A percentile compares a stretch with the other conserved stretches of the same genome.
These are phyloP conservation scores for Condylostylus longicornis DNA, from an alignment of 1,140 invertebrate genomes.

Conservation along the genomic window DNA sequence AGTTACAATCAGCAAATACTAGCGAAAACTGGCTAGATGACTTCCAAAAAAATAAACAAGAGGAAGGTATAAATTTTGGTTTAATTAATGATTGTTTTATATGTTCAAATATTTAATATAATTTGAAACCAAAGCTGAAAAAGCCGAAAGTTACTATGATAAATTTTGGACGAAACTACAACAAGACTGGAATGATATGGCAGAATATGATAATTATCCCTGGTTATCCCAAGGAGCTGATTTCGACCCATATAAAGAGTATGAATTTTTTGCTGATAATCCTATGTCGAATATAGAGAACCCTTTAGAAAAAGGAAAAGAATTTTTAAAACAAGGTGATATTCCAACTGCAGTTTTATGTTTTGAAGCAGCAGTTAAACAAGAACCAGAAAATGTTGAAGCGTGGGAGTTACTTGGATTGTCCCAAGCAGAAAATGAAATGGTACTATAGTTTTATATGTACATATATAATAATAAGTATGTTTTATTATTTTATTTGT, in stretches of 20 bases:
- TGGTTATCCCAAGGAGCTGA: slow-evolving; percentile 52
- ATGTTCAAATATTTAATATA: neutral
- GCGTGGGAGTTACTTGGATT: slow-evolving; percentile 71
- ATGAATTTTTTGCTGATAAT: slow-evolving; percentile 75
- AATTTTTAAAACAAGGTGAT: slow-evolving; percentile 69
- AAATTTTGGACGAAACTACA: slow-evolving; percentile 63
- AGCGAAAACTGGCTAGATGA: slow-evolving; percentile 20
- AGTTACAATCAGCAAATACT: slow-evolving; percentile 4
- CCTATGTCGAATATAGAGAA: slow-evolving; percentile 66
- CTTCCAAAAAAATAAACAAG: slow-evolving; percentile 23
- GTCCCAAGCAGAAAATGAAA: slow-evolving; percentile 68
- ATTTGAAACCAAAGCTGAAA: slow-evolving; percentile 16
- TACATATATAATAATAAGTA: slow-evolving; percentile 12
- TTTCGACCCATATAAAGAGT: slow-evolving; percentile 53
- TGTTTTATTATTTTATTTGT: too few species aligned
- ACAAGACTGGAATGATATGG: slow-evolving; percentile 59
- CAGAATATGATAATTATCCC: slow-evolving; percentile 40
- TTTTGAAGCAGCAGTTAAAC: slow-evolving; percentile 89
- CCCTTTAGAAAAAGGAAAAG: slow-evolving; percentile 73
- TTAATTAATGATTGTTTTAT: too few species aligned
- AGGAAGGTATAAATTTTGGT: slow-evolving; percentile 12
- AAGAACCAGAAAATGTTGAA: slow-evolving; percentile 63
- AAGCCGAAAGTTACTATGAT: slow-evolving; percentile 36
- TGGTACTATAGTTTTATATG: slow-evolving; percentile 56
- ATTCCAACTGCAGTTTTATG: slow-evolving; percentile 88